phyloP scores from a whole-genome alignment of 1,140 invertebrate genomes.

The Orius insidiosus region DNA sequence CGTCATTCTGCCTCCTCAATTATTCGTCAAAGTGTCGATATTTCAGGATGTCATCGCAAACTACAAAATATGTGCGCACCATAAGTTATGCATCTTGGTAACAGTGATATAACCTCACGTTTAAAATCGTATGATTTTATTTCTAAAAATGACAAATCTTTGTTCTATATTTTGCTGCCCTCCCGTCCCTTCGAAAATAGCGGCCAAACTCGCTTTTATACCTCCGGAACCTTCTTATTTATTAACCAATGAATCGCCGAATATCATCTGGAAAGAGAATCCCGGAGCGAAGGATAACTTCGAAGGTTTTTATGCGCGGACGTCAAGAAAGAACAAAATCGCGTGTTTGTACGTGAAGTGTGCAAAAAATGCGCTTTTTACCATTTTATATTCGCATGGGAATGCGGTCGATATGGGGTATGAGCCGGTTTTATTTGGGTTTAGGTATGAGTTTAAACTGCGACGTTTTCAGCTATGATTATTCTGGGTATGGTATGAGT shows the following conservation, averaged over 20 bases:
- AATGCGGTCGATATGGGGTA: conserved; percentile 50
- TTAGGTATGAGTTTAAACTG: conserved; percentile 48
- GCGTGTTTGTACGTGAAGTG: conserved; percentile 47
- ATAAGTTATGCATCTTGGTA: too few relatives aligned
- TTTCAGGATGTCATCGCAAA: too few relatives aligned
- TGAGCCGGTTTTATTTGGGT: conserved; percentile 50
- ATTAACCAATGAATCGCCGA: conserved; percentile 24
- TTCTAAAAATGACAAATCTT: too few relatives aligned
- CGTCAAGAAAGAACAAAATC: conserved; percentile 39
- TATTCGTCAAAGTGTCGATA: too few relatives aligned
- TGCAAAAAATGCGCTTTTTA: conserved; percentile 40
- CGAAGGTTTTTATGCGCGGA: conserved; percentile 36
- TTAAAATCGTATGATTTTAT: too few relatives aligned
- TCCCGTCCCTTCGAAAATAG: conserved; percentile 51
- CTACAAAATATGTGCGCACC: too few relatives aligned
- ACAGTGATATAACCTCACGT: too few relatives aligned
- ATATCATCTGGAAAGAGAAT: conserved; percentile 39
- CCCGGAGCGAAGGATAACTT: conserved; percentile 33
- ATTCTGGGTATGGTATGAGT: conserved; percentile 42
- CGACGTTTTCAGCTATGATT: conserved; percentile 61
- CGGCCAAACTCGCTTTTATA: conserved; percentile 56
- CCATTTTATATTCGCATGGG: conserved; percentile 36
- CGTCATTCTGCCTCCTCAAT: too few relatives aligned
- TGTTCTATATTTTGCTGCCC: conserved; percentile 50
- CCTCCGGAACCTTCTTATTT: conserved; percentile 52